Conservation (phyloP, 2,888 invertebrate species). For the Trichogramma evanescens region DNA sequence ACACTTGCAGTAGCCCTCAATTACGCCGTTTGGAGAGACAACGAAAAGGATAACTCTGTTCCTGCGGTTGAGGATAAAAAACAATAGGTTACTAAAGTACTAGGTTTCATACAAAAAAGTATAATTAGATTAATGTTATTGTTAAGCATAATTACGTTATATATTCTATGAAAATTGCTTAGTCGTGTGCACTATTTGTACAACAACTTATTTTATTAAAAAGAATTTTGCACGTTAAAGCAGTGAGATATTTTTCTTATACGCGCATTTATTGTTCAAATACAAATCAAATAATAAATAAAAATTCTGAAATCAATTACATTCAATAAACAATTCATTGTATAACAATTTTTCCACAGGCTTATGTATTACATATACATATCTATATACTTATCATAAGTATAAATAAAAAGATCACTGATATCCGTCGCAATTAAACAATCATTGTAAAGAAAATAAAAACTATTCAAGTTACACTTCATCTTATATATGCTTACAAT, state of each 20-base stretch:
- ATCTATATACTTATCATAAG: conserved; percentile 26
- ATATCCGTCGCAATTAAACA: conserved; percentile 27
- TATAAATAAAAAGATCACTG: conserved; percentile 24
- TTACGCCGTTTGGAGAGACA: conserved; percentile 60
- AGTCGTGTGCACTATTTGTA: conserved; percentile 23
- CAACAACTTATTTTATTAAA: conserved; percentile 1
- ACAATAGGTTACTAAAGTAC: conserved; percentile 18
- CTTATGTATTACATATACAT: conserved; percentile 29
- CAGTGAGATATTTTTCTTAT: conserved; percentile 23
- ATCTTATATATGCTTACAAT: not conserved
- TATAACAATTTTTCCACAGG: conserved; percentile 38
- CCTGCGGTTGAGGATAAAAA: conserved; percentile 31
- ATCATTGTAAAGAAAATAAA: conserved; percentile 31
- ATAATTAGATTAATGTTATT: conserved; percentile 19
- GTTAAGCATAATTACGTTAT: conserved; percentile 12
- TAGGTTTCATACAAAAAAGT: not conserved
- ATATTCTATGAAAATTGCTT: conserved; percentile 15
- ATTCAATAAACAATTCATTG: conserved; percentile 35
- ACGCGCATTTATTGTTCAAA: conserved; percentile 39
- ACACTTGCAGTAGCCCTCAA: conserved; percentile 64
- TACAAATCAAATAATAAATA: conserved; percentile 42
- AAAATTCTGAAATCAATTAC: conserved; percentile 37
- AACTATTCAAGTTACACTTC: conserved; percentile 8
- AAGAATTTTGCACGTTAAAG: too few relatives aligned
- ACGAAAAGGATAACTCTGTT: conserved; percentile 40